Conservation (phyloP, 2,888 invertebrate species). For the Spicauda simplicius region DNA sequence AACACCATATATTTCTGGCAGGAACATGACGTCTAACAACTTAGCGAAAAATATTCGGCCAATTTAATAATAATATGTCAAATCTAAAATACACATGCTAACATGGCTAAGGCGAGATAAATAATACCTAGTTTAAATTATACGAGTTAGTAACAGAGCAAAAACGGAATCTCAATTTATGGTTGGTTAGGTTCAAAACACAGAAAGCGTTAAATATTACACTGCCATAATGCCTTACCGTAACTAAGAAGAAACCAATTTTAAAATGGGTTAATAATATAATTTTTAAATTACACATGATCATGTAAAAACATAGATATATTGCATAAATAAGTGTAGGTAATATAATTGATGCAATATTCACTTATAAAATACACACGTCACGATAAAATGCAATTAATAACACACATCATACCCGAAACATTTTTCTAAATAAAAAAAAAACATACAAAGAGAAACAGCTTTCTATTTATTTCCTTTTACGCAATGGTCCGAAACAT, state of each 20-base stretch:
- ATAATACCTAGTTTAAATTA: slow-evolving; percentile 9
- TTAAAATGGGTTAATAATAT: no score
- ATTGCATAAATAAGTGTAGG: no score
- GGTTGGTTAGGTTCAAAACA: slow-evolving; percentile 1
- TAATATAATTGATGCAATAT: no score
- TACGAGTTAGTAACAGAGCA: slow-evolving; percentile 15
- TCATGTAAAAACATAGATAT: no score
- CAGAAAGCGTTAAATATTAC: not conserved
- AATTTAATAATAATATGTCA: not conserved
- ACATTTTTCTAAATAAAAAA: not conserved
- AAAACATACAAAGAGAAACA: not conserved
- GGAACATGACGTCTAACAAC: not conserved
- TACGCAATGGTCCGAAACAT: not conserved
- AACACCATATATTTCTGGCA: not conserved
- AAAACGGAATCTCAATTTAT: slow-evolving; percentile 17
- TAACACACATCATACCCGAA: no score
- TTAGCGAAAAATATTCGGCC: not conserved
- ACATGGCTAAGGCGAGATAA: slow-evolving; percentile 18
- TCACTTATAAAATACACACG: no score
- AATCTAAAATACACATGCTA: slow-evolving; percentile 8
- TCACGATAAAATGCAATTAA: no score
- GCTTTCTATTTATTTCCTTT: not conserved
- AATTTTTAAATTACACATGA: no score
- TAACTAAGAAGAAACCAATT: not conserved
- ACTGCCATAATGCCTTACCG: no score